These are phyloP conservation scores for Apotomis betuletana DNA, from an alignment of 2,888 invertebrate species.

Conservation along the genomic window DNA sequence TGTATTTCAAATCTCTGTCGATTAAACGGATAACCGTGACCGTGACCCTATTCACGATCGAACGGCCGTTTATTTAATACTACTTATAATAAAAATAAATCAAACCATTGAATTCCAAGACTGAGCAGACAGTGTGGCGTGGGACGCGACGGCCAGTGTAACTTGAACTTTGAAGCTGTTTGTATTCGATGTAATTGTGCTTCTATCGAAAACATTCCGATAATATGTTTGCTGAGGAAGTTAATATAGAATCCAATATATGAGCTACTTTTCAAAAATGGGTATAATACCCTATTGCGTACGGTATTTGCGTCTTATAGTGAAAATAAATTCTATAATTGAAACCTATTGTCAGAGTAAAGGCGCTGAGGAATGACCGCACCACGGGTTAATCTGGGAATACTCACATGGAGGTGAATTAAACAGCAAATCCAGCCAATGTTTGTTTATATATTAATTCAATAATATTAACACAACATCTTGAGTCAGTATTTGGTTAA, in stretches of 20 bases:
- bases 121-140: constrained; percentile 44
- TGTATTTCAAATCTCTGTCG: constrained; percentile 23
- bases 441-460: no score
- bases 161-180: constrained; percentile 12
- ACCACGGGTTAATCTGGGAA: no score
- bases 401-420: no score
- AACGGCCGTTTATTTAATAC: constrained; percentile 32
- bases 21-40: constrained; percentile 31
- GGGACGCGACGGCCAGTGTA: constrained; percentile 21
- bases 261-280: no score
- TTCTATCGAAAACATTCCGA: not conserved
- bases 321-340: no score
- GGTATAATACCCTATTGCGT: no score
- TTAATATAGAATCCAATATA: not conserved
- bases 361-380: no score
- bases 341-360: no score
- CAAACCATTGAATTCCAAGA: constrained; percentile 38
- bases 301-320: no score
- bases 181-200: constrained; percentile 16
- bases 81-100: constrained; percentile 41
- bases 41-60: constrained; percentile 37
- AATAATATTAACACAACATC: no score
- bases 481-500: no score
- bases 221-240: constrained; percentile 10
- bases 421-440: no score